A percentile compares a stretch with the other conserved stretches of the same genome.
These are phyloP conservation scores for Bucco capensis DNA, from an alignment of 2,113 vertebrate genomes.

Conservation along the genomic window DNA sequence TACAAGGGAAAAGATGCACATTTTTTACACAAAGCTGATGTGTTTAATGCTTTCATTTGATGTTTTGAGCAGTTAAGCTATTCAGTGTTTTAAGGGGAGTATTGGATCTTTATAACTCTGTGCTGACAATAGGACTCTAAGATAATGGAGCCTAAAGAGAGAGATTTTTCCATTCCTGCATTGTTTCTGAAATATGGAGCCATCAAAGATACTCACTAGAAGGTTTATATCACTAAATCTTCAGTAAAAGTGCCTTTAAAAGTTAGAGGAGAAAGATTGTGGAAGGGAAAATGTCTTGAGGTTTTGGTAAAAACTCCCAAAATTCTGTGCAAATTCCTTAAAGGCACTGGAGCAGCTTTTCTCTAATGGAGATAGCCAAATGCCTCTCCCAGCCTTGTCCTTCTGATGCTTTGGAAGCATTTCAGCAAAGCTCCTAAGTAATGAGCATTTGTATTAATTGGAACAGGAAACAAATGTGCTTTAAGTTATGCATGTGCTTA, in stretches of 20 bases:
- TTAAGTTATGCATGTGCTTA: not conserved
- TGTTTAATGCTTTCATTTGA: constrained; percentile 60
- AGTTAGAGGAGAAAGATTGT: not conserved
- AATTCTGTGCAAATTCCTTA: not conserved
- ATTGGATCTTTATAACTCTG: constrained; percentile 36
- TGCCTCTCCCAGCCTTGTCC: not conserved
- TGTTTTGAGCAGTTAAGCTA: constrained; percentile 51
- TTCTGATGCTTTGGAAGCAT: not conserved
- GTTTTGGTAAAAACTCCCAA: not conserved
- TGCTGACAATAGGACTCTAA: not conserved
- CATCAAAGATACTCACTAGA: constrained; percentile 52
- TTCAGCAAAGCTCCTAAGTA: not conserved
- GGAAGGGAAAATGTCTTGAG: not conserved
- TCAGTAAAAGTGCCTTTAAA: constrained; percentile 38
- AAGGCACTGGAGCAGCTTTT: not conserved
- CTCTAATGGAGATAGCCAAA: not conserved
- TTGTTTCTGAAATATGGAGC: constrained; percentile 59
- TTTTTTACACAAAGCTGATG: constrained; percentile 41
- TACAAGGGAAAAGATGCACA: not conserved
- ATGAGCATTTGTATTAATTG: not conserved
- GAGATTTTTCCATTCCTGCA: constrained; percentile 27
- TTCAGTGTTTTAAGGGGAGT: constrained; percentile 31
- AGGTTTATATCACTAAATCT: constrained; percentile 43
- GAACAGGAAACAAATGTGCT: not conserved
- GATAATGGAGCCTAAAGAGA: constrained; percentile 60